These are phyloP conservation scores for Apocrypta bakeri DNA, from an alignment of 1,140 invertebrate genomes.

Conservation along the genomic window DNA sequence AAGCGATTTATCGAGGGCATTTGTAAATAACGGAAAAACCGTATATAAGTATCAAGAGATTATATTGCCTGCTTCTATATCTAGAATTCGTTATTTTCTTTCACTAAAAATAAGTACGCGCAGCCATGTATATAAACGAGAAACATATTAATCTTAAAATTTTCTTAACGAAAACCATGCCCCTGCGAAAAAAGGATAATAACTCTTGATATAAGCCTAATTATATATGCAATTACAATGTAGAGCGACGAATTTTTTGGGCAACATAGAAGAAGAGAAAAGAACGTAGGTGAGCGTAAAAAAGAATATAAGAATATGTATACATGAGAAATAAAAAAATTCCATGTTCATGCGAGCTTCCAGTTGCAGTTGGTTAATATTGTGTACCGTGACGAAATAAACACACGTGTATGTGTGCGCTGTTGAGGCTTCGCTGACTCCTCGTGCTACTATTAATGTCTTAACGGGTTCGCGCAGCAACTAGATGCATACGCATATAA, in stretches of 20 bases:
- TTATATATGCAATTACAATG: constrained; percentile 25
- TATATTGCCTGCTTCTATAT: neutral
- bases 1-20: neutral
- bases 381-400: too few species aligned
- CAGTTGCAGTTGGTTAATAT: too few species aligned
- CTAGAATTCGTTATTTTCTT: neutral
- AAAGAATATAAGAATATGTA: too few species aligned
- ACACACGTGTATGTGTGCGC: too few species aligned
- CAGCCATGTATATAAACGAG: constrained; percentile 4
- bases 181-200: too few species aligned
- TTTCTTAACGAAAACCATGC: neutral
- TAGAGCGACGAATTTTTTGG: constrained; percentile 16
- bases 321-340: neutral
- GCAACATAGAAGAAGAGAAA: neutral
- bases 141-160: constrained; percentile 18
- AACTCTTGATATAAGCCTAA: constrained; percentile 24
- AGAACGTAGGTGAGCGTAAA: too few species aligned
- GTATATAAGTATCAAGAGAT: neutral
- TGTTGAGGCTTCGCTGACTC: constrained; percentile 24
- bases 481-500: constrained; percentile 12
- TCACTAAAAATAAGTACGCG: neutral
- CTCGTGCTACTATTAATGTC: constrained; percentile 50
- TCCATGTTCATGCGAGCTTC: constrained; percentile 36
- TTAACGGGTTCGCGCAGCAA: constrained; percentile 30
- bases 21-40: neutral